Base-by-base conservation (phyloP, 2,797 vertebrate genomes). In the Pangasius krempfi region DNA sequence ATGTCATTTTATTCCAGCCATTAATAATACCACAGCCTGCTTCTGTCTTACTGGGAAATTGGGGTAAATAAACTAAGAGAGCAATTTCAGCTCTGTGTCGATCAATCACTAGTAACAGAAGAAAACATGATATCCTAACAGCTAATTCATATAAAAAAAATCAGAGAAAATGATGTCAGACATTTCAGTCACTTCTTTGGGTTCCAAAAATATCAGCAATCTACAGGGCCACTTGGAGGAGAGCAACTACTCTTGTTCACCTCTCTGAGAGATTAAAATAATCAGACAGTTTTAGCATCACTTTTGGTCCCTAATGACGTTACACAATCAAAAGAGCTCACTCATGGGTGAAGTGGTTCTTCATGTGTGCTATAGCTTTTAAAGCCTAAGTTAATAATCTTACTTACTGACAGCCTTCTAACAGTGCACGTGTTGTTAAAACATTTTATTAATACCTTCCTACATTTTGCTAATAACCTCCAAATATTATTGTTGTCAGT, bases 191-290 rank as follows among this genome's bases (percentile, higher is more conserved):
- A 47, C 30, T 85, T 89, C 25, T 50, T 58, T 5, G 18, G 47
- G 27, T 81, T 62, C 64, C 33, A 86, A 76, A 89, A 87, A 87
- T 87, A 86, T 33, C 82, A 82, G 30, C 82, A 60, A 60, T 82
- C 60, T 76, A 47, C 27, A 5, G 54, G 27, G 13, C 47, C 68
- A 47, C 50, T 62, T 50, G 37, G 78, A 76, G 54, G 66, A 82
- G 58, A 76, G 50, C 22, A 52, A 20, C 52, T 58, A 2, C 33
- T 50, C 72, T 40, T 33, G 25, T 64, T 64, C 73, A 84, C 25
- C 47, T 76, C n/a, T 54, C 18, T 20, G 22, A 12, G 37, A 30
- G 62, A 70, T 20, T 12, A 47, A 68, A 80, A 72, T 50, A 27
- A 44, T 30, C 85, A 75, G 54, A 52, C 47, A 56, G 76, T 72